Base-by-base conservation (phyloP, 37 sponge, comb jelly and placozoan species). In the Beroe forskalii region DNA sequence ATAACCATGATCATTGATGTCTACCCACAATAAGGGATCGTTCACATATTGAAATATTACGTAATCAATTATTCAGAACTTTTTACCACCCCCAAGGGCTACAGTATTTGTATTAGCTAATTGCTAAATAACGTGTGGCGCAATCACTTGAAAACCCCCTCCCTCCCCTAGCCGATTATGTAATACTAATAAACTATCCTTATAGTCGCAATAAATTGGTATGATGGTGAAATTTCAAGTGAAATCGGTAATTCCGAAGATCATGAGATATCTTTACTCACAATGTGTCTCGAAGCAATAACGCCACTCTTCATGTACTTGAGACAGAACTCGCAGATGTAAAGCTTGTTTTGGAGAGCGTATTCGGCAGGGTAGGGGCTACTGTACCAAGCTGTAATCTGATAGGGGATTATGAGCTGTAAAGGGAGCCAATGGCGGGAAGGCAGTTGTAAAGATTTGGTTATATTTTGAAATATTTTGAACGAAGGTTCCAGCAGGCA, bases 381-480 rank as follows among this genome's bases (percentile, higher is more conserved):
- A 20, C 95, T 95, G 90, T 93, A 99, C 99, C 99, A 99, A 9
- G 99, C 95, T 55, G 94, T 93, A 62, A 99, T 99, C 76, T 96
- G 93, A 60, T 94, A 83, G n/a, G 32, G 67, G 22, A 64, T 8
- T 25, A 64, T 27, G 28, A 24, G 60, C 9, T 55, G 60, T 55
- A 55, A 55, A n/a, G n/a, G n/a, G n/a, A n/a, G n/a, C n/a, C n/a
- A n/a, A n/a, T n/a, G n/a, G n/a, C n/a, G n/a, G n/a, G n/a, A n/a
- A n/a, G n/a, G n/a, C n/a, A n/a, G n/a, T n/a, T n/a, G n/a, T n/a
- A n/a, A n/a, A n/a, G n/a, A n/a, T n/a, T n/a, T n/a, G n/a, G n/a
- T n/a, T n/a, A n/a, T n/a, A n/a, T n/a, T n/a, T n/a, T n/a, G n/a
- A n/a, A n/a, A n/a, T n/a, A n/a, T n/a, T n/a, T n/a, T n/a, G n/a